Evolutionary conservation across 2,797 vertebrate genomes (phyloP).

Genomic region (Sus cebifrons): DNA sequence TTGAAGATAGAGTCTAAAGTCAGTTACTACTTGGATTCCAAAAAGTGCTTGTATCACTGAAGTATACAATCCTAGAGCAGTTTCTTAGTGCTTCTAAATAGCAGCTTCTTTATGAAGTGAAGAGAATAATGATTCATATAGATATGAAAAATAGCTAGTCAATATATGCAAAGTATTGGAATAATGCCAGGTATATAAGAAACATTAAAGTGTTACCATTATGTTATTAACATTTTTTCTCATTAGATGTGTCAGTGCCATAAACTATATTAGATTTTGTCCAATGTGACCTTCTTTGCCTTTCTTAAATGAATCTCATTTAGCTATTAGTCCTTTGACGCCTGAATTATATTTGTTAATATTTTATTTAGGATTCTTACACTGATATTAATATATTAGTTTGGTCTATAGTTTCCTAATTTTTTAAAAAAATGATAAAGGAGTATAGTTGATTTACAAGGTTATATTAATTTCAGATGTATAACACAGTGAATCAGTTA

Average conservation of each 20-base stretch:
- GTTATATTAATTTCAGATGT: no score
- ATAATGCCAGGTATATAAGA: neutral
- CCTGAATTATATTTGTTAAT: constrained; percentile 1
- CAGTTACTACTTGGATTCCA: neutral
- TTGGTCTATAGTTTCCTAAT: neutral
- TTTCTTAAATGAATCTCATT: constrained; percentile 31
- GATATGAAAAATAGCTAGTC: neutral
- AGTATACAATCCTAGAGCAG: neutral
- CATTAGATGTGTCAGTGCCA: neutral
- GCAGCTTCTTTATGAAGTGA: neutral
- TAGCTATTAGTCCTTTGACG: constrained; percentile 24
- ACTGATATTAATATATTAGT: neutral
- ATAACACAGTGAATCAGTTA: no score
- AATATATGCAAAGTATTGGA: neutral
- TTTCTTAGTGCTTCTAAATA: neutral
- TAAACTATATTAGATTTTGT: constrained; percentile 39
- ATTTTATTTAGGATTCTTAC: neutral
- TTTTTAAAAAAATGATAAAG: no score
- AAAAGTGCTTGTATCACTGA: neutral
- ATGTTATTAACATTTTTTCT: neutral
- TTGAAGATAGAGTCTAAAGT: neutral
- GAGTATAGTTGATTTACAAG: no score
- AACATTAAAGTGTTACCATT: neutral
- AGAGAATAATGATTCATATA: neutral
- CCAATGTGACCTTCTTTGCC: neutral